Base-by-base conservation (phyloP, 2,113 vertebrate genomes). In the Sceloporus tristichus region DNA sequence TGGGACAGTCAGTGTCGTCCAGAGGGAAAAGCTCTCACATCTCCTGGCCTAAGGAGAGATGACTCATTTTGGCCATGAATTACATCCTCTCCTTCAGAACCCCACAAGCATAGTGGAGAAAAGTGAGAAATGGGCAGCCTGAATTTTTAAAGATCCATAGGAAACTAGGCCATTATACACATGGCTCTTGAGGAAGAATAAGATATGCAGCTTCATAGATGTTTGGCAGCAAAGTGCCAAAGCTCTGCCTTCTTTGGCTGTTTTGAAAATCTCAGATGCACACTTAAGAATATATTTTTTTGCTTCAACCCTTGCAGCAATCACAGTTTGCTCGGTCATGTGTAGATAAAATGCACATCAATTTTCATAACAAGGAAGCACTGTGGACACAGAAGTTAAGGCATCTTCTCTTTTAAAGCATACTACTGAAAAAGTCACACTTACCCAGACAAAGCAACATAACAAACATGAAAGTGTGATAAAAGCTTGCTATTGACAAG, bases 191-290 rank as follows among this genome's bases (percentile, higher is more conserved):
- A 40, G 38, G 29, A 79, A 40, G 1, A 18, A 78, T 0, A 27
- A 29, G 2, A 27, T 11, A 29, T 78, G 59, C 40, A 48, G 29
- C 11, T 53, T 18, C 53, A 86, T 68, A 77, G 27, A 23, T 9
- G 66, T 68, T 48, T n/a, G 42, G 9, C 10, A 34, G 53, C 1
- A 23, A 85, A 78, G 21, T 23, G 19, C 34, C 75, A 79, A 86
- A 53, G 38, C 34, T 34, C 34, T 34, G 34, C 34, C 34, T 34
- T 34, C 34, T 34, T 34, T 34, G 34, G 34, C 5, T 81, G 78
- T 79, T 91, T 86, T 83, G 82, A 29, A 87, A 91, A 81, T 78
- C n/a, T 88, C 85, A 70, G 85, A 85, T 18, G 48, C 59, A 56
- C 3, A 77, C n/a, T n/a, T 40, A 80, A 40, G 62, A 27, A 19